Evolutionary conservation across 35 echinoderm and acorn worm genomes (phyloP).

Genomic region (Amphiura filiformis): DNA sequence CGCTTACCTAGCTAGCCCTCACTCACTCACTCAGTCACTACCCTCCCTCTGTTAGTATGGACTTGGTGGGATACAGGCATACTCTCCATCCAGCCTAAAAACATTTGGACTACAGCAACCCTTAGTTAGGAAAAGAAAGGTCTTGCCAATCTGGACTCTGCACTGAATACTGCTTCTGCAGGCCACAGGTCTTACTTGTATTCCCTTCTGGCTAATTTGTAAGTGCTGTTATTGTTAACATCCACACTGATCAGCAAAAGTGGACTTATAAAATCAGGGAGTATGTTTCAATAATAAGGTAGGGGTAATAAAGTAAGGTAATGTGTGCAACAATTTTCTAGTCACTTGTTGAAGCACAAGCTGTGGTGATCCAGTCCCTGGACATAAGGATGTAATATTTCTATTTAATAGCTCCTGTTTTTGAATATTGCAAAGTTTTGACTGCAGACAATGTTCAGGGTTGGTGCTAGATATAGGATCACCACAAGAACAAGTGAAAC

Average conservation of each 20-base stretch:
- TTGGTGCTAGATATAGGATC: neutral
- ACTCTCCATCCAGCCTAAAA: neutral
- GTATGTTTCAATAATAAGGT: neutral
- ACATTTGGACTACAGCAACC: no score
- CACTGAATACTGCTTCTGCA: neutral
- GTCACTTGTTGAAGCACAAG: conserved; percentile 3
- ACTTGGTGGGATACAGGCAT: neutral
- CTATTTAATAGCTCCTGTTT: neutral
- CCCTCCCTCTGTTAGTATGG: neutral
- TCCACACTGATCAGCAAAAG: no score
- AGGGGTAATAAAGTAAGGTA: neutral
- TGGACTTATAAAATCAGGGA: no score
- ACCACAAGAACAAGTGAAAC: no score
- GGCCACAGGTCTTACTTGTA: neutral
- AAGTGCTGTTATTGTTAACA: no score
- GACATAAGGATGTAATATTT: neutral
- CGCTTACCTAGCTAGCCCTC: neutral
- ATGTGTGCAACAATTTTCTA: neutral
- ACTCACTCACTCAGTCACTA: no score
- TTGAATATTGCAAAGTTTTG: neutral
- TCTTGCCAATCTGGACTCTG: no score
- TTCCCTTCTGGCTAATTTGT: neutral
- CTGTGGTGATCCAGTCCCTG: neutral
- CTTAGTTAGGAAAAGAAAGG: no score
- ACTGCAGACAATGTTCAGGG: neutral